phyloP scores from a whole-genome alignment of 2,888 invertebrate species.

The Scotopteryx bipunctaria region DNA sequence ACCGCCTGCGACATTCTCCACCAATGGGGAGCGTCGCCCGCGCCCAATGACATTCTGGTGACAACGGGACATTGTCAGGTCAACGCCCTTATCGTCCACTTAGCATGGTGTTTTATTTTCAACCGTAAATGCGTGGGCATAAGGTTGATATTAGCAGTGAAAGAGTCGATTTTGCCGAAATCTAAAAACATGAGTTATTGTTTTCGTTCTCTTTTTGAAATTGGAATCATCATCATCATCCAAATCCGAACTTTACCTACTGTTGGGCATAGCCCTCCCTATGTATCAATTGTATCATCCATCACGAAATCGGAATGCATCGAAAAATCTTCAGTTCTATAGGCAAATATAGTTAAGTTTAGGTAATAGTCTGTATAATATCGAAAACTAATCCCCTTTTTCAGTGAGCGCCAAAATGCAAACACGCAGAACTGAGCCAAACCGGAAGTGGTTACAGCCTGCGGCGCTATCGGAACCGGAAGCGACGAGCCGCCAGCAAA shows the following conservation, averaged over 20 bases:
- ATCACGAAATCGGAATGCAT: too few relatives aligned
- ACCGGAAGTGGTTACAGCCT: slow-evolving; percentile 55
- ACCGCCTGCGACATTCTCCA: slow-evolving; percentile 70
- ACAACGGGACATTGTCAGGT: slow-evolving; percentile 63
- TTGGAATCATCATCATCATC: too few relatives aligned
- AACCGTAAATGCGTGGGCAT: slow-evolving; percentile 9
- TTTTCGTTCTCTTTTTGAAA: too few relatives aligned
- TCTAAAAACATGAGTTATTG: too few relatives aligned
- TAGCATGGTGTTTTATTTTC: slow-evolving; percentile 37
- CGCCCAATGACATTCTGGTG: slow-evolving; percentile 78
- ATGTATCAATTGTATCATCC: too few relatives aligned
- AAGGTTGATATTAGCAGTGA: slow-evolving; percentile 2
- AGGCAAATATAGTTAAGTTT: too few relatives aligned
- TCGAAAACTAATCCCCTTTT: too few relatives aligned
- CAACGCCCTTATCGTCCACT: slow-evolving; percentile 64
- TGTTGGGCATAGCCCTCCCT: too few relatives aligned
- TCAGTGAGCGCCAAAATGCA: slow-evolving; percentile 26
- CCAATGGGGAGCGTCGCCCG: slow-evolving; percentile 67
- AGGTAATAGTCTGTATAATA: too few relatives aligned
- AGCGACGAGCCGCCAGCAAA: slow-evolving; percentile 29
- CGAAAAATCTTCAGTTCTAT: too few relatives aligned
- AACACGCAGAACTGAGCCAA: slow-evolving; percentile 40
- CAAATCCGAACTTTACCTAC: too few relatives aligned
- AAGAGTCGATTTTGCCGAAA: neutral
- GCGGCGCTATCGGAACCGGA: slow-evolving; percentile 53